A percentile compares a stretch with the other conserved stretches of the same genome.
These are phyloP conservation scores for Ciona savignyi DNA, from an alignment of 23 tunicate species.

Conservation along the genomic window DNA sequence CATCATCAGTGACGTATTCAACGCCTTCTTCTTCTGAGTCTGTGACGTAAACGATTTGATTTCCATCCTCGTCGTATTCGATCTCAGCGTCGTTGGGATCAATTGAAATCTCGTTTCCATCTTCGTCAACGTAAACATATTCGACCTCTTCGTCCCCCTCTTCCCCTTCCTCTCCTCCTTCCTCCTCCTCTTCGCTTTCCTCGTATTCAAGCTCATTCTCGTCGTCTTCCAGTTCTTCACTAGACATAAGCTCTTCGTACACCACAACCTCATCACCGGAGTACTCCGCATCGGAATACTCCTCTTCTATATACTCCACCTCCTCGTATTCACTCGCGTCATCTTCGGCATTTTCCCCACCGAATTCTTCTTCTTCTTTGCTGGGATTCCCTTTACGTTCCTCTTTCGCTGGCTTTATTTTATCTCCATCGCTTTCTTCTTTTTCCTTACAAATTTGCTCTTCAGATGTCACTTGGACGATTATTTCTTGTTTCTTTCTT, in stretches of 20 bases:
- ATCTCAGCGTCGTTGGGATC: conserved; percentile 4
- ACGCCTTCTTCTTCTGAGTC: conserved; percentile 6
- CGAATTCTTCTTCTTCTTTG: conserved; percentile 6
- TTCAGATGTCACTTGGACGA: too few species aligned
- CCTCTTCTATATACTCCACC: conserved; percentile 12
- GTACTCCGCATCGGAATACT: too few species aligned
- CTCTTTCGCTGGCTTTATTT: conserved; percentile 8
- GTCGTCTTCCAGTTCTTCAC: conserved; percentile 10
- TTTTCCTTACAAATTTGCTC: too few species aligned
- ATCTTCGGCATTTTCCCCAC: conserved; percentile 6
- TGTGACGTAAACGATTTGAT: neutral
- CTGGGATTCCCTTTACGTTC: conserved; percentile 8
- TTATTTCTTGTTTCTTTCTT: too few species aligned
- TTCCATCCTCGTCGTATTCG: conserved; percentile 11
- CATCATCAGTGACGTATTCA: conserved; percentile 13
- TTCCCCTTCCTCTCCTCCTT: conserved; percentile 45
- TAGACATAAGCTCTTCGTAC: too few species aligned
- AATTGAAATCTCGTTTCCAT: too few species aligned
- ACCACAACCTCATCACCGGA: too few species aligned
- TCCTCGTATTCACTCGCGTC: conserved; percentile 17
- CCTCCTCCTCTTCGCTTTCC: conserved; percentile 44
- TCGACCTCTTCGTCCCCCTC: conserved; percentile 46
- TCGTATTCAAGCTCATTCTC: too few species aligned
- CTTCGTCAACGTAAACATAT: too few species aligned
- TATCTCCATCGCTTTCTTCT: too few species aligned